phyloP scores from a whole-genome alignment of 2,113 vertebrate genomes.

The Orthonyx spaldingii region DNA sequence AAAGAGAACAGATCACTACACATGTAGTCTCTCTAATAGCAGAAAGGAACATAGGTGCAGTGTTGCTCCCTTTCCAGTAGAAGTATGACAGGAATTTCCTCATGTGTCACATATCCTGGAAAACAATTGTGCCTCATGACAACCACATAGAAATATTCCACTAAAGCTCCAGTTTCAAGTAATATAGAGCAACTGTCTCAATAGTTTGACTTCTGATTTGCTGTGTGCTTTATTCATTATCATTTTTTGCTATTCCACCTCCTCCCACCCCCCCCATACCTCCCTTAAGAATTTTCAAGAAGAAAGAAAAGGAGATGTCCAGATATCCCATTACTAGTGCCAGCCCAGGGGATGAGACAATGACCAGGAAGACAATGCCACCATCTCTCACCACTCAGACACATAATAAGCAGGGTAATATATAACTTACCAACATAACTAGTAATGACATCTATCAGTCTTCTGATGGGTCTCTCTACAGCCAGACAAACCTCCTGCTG shows the following conservation, averaged over 20 bases:
- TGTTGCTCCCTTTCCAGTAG: background rate
- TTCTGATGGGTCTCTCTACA: background rate
- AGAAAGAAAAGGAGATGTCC: background rate
- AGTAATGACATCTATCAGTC: background rate
- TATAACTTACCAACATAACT: background rate
- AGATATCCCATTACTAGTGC: background rate
- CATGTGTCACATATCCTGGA: background rate
- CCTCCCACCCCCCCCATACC: background rate
- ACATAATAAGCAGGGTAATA: background rate
- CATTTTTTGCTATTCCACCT: background rate
- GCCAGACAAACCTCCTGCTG: background rate
- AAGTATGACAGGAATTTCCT: background rate
- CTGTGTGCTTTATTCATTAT: background rate
- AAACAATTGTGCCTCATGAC: background rate
- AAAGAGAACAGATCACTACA: background rate
- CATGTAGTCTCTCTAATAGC: background rate
- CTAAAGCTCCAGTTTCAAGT: background rate
- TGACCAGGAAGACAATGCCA: background rate
- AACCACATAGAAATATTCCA: background rate
- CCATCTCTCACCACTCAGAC: background rate
- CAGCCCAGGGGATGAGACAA: background rate
- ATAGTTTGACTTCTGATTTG: background rate
- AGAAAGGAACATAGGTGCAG: background rate
- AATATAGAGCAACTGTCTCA: background rate
- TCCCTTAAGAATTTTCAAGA: background rate